Conservation (phyloP, 2,888 invertebrate genomes). For the Nasonovia ribisnigri region DNA sequence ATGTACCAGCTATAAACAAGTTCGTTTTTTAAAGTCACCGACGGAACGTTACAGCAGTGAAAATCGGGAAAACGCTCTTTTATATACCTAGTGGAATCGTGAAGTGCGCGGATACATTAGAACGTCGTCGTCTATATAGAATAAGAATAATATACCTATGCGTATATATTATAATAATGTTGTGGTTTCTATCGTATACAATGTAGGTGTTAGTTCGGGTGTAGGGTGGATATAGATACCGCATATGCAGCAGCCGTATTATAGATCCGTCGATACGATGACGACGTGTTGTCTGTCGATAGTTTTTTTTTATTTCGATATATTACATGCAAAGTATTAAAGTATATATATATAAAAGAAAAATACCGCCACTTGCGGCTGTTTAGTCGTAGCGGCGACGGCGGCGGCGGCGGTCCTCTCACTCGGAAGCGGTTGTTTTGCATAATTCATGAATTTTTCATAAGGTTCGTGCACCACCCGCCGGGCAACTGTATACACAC, state of each 20-base stretch:
- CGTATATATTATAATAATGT: not conserved
- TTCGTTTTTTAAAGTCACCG: too few species aligned
- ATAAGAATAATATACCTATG: not conserved
- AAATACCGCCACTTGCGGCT: slow-evolving; percentile 66
- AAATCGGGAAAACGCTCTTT: not conserved
- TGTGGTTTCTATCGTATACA: not conserved
- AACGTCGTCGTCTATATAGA: not conserved
- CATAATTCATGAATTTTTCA: slow-evolving; percentile 67
- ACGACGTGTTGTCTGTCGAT: slow-evolving; percentile 31
- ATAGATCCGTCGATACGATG: slow-evolving; percentile 17
- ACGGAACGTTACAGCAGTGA: too few species aligned
- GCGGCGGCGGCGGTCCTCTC: slow-evolving; percentile 55
- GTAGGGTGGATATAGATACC: not conserved
- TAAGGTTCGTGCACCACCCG: slow-evolving; percentile 66
- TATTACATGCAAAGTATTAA: not conserved
- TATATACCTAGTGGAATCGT: not conserved
- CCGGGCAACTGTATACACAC: slow-evolving; percentile 50
- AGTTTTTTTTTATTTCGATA: not conserved
- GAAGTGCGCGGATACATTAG: not conserved
- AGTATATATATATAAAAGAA: slow-evolving; percentile 36
- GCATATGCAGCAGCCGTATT: not conserved
- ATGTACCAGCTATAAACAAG: too few species aligned
- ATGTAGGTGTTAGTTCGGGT: not conserved
- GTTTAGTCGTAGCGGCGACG: slow-evolving; percentile 65
- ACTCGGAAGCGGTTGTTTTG: slow-evolving; percentile 66